phyloP scores from a whole-genome alignment of 1,140 invertebrate genomes.

The Phocides pigmalion region DNA sequence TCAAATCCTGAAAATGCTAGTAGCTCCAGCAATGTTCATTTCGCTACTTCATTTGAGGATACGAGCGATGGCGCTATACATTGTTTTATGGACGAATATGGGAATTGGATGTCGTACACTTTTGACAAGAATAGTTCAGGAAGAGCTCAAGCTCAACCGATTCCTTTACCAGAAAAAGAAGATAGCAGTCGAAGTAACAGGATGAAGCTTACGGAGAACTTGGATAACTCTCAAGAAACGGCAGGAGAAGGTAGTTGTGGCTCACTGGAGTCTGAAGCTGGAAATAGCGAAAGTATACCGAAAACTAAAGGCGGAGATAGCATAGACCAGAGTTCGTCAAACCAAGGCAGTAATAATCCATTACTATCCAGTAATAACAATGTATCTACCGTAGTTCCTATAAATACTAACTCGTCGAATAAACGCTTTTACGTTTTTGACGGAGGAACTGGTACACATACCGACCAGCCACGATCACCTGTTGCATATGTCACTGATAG shows the following conservation, averaged over 20 bases:
- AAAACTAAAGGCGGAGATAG: constrained; percentile 76
- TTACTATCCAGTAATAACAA: constrained; percentile 79
- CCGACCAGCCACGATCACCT: constrained; percentile 70
- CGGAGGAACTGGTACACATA: constrained; percentile 61
- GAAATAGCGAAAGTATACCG: constrained; percentile 68
- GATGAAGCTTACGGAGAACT: constrained; percentile 67
- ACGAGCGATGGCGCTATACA: constrained; percentile 94
- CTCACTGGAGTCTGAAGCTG: constrained; percentile 75
- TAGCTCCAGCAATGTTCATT: constrained; percentile 83
- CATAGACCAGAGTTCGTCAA: constrained; percentile 79
- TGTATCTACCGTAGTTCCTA: constrained; percentile 74
- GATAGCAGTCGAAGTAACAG: constrained; percentile 72
- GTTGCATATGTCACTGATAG: constrained; percentile 77
- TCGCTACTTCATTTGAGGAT: constrained; percentile 94
- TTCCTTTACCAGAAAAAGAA: constrained; percentile 70
- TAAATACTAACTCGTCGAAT: constrained; percentile 71
- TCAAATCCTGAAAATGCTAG: constrained; percentile 65
- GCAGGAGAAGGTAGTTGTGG: constrained; percentile 75
- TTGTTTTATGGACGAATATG: constrained; percentile 90
- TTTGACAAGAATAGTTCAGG: constrained; percentile 89
- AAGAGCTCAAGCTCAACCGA: constrained; percentile 61
- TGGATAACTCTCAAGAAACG: constrained; percentile 73
- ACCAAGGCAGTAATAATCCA: constrained; percentile 81
- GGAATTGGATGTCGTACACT: constrained; percentile 92
- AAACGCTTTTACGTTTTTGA: constrained; percentile 77